Percentiles rank a stretch among this genome's conserved stretches.
These are phyloP conservation scores for Cynopterus sphinx DNA, from an alignment of 2,797 vertebrate genomes.

Conservation along the genomic window DNA sequence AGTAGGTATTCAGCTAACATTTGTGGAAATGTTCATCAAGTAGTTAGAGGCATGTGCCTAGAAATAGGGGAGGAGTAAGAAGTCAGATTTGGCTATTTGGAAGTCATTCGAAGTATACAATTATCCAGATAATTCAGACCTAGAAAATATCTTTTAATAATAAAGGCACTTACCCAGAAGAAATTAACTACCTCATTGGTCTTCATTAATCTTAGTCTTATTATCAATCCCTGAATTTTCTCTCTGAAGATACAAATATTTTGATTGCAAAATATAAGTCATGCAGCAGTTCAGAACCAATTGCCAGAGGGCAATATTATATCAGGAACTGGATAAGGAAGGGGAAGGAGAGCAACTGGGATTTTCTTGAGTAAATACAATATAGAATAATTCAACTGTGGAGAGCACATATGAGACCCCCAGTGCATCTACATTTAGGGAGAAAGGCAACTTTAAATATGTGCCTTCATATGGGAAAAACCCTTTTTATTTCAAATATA, in stretches of 20 bases:
- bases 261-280: background rate
- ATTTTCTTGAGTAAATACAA: constrained; percentile 67
- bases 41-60: background rate
- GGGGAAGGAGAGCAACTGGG: constrained; percentile 18
- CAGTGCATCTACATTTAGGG: constrained; percentile 40
- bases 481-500: constrained; percentile 60
- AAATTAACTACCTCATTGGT: background rate
- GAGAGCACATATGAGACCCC: constrained; percentile 56
- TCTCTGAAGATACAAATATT: background rate
- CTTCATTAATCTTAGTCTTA: constrained; percentile 31
- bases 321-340: constrained; percentile 44
- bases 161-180: background rate
- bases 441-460: constrained; percentile 55
- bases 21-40: background rate
- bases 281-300: constrained; percentile 36
- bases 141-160: background rate
- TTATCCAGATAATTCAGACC: background rate
- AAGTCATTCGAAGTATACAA: background rate
- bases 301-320: constrained; percentile 31
- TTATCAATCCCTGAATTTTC: background rate
- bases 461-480: constrained; percentile 57
- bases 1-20: background rate
- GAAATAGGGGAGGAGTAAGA: background rate
- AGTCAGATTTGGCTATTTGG: background rate
- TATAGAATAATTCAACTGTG: constrained; percentile 62